A percentile compares a stretch with the other conserved stretches of the same genome.
Conservation (phyloP, 37 sponge, comb jelly and placozoan species). For the Halichondria panicea region DNA sequence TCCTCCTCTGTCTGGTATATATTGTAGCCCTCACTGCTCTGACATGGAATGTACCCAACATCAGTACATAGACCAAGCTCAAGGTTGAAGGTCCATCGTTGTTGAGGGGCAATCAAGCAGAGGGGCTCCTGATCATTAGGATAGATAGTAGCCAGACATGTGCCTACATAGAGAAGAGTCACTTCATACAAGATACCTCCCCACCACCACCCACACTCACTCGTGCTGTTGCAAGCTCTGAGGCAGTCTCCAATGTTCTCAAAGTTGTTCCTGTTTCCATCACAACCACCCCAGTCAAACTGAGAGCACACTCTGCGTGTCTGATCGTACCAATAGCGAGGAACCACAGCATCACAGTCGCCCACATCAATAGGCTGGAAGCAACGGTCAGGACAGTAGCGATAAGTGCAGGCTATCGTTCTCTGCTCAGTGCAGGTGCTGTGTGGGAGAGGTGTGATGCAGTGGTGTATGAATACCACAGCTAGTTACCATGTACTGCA, state of each 20-base stretch:
- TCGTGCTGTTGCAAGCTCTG: background rate
- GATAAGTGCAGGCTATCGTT: no score
- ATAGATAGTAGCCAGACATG: conserved; percentile 1
- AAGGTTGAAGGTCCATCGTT: conserved; percentile 12
- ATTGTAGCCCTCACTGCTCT: conserved; percentile 3
- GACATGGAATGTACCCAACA: background rate
- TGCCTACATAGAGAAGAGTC: background rate
- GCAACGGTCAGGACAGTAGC: no score
- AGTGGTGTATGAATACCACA: no score
- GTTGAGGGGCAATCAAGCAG: background rate
- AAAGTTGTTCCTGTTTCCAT: background rate
- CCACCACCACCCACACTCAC: background rate
- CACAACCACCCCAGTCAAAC: background rate
- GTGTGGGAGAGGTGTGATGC: no score
- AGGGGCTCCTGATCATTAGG: background rate
- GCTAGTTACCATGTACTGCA: no score
- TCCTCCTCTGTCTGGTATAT: background rate
- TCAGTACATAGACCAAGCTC: background rate
- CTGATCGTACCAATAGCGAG: no score
- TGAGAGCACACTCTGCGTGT: no score
- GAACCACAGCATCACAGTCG: no score
- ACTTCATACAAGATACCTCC: background rate
- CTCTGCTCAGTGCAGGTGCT: no score
- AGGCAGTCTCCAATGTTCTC: background rate
- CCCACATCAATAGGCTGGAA: no score